Evolutionary conservation across 37 sponge, comb jelly and placozoan genomes (phyloP).

Genomic region (Halisarca cf. caerulea): DNA sequence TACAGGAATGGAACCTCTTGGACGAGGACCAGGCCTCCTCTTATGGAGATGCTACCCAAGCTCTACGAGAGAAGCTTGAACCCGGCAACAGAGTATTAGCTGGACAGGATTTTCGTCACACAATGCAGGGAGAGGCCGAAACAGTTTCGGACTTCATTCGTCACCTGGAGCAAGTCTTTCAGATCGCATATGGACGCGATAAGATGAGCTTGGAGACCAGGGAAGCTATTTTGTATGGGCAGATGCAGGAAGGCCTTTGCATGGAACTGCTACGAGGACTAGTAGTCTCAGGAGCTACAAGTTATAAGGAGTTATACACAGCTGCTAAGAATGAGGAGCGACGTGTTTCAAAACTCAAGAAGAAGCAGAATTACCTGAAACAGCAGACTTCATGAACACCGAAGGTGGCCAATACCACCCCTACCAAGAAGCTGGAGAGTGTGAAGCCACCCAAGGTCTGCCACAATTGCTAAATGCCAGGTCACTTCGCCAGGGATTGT

Average conservation of each 20-base stretch:
- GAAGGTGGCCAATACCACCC: not conserved
- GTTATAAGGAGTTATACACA: slow-evolving; percentile 37
- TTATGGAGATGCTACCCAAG: not conserved
- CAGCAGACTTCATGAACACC: not conserved
- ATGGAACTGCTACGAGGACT: slow-evolving; percentile 24
- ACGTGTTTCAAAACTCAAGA: slow-evolving; percentile 2
- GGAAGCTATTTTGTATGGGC: slow-evolving; percentile 31
- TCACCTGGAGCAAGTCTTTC: slow-evolving; percentile 34
- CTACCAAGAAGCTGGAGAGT: too few relatives aligned
- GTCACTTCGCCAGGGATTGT: slow-evolving; percentile 21
- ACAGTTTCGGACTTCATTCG: slow-evolving; percentile 23
- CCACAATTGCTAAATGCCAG: not conserved
- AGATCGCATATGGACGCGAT: slow-evolving; percentile 42
- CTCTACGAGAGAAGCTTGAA: slow-evolving; percentile 20
- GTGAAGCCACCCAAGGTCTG: too few relatives aligned
- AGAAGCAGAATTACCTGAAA: slow-evolving; percentile 21
- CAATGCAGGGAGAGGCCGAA: slow-evolving; percentile 37
- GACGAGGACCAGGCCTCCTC: not conserved
- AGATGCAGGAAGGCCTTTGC: slow-evolving; percentile 47
- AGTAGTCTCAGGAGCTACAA: slow-evolving; percentile 46
- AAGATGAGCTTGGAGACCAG: slow-evolving; percentile 31
- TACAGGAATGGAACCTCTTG: slow-evolving; percentile 34
- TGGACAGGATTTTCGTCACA: slow-evolving; percentile 39
- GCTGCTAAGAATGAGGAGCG: slow-evolving; percentile 47
- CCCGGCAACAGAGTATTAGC: slow-evolving; percentile 26